These are phyloP conservation scores for Salvelinus sp. DNA, from an alignment of 2,113 vertebrate genomes.

Conservation along the genomic window DNA sequence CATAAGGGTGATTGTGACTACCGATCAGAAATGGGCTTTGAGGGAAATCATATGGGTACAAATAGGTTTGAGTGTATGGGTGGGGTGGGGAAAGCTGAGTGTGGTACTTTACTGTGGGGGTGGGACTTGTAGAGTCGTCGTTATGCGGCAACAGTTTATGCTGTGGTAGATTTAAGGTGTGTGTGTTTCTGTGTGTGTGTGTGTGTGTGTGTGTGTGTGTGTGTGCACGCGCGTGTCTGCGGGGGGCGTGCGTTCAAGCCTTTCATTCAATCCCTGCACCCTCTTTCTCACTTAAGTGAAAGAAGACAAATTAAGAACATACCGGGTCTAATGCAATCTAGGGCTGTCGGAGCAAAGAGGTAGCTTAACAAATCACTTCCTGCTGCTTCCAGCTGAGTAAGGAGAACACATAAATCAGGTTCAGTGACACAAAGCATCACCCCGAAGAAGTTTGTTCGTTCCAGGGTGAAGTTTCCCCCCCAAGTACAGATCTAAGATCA, in stretches of 20 bases:
- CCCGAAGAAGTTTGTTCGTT: too few relatives aligned
- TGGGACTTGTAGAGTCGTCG: slow-evolving; percentile 28
- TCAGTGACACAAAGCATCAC: too few relatives aligned
- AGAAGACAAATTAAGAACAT: neutral
- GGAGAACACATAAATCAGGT: neutral
- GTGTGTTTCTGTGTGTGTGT: neutral
- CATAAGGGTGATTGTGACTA: slow-evolving; percentile 11
- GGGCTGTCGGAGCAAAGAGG: neutral
- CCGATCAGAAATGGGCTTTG: slow-evolving; percentile 30
- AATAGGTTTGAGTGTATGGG: neutral
- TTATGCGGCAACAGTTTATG: slow-evolving; percentile 31
- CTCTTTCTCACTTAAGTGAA: slow-evolving; percentile 7
- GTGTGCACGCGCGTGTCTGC: neutral
- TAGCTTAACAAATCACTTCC: neutral
- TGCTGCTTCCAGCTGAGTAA: neutral
- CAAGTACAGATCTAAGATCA: too few relatives aligned
- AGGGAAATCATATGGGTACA: neutral
- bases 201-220: neutral
- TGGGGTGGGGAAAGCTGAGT: slow-evolving; percentile 45
- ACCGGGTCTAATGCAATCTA: neutral
- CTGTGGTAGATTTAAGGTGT: slow-evolving; percentile 48
- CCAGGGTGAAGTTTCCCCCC: too few relatives aligned
- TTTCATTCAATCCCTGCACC: slow-evolving; percentile 13
- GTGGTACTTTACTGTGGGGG: slow-evolving; percentile 32
- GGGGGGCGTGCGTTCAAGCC: neutral